Evolutionary conservation across 2,888 invertebrate species (phyloP).

Genomic region (Dryobota labecula): DNA sequence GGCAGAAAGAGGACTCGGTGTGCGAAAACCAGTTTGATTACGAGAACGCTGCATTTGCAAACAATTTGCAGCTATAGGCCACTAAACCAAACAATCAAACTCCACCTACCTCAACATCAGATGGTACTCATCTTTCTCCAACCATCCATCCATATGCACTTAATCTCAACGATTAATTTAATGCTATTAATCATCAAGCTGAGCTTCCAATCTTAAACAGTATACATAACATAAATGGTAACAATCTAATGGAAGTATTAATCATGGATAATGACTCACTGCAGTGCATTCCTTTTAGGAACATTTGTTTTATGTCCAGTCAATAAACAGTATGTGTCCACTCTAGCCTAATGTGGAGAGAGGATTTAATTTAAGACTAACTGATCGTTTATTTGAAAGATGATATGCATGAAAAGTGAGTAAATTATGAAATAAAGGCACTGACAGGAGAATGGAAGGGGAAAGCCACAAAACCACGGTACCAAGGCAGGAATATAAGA

Average conservation of each 20-base stretch:
- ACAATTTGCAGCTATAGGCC: constrained; percentile 5
- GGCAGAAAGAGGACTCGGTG: neutral
- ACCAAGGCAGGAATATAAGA: neutral
- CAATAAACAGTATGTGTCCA: constrained; percentile 53
- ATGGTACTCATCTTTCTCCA: constrained; percentile 23
- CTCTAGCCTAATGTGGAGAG: constrained; percentile 39
- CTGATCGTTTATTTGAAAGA: neutral
- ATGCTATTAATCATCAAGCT: constrained; percentile 68
- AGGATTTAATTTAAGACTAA: constrained; percentile 29
- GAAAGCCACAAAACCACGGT: neutral
- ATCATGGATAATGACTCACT: constrained; percentile 74
- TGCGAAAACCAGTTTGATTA: neutral
- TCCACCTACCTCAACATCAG: constrained; percentile 13
- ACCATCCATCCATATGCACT: constrained; percentile 34
- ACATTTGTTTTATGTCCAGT: constrained; percentile 65
- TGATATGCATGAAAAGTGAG: neutral
- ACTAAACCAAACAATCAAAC: constrained; percentile 16
- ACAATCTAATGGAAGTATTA: constrained; percentile 66
- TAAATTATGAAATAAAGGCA: neutral
- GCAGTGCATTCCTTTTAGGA: constrained; percentile 58
- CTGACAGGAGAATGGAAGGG: too few species aligned
- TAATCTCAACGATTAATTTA: constrained; percentile 60
- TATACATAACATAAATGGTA: constrained; percentile 62
- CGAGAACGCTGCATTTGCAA: constrained; percentile 5
- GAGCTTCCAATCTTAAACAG: constrained; percentile 62